Evolutionary conservation across 2,888 invertebrate species (phyloP).

Genomic region (Drosophila aldrichi): DNA sequence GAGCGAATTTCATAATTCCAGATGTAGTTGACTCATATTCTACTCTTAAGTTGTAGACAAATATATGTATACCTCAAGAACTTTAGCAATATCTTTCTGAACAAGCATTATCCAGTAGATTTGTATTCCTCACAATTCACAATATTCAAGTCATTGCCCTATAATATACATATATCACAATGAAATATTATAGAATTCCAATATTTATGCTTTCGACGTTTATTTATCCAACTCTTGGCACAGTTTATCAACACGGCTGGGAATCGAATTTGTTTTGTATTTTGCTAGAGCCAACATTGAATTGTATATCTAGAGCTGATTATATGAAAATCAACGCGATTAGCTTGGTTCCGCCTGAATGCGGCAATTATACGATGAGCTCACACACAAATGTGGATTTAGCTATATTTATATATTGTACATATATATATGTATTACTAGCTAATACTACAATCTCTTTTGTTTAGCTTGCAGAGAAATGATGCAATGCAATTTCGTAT

Average conservation of each 20-base stretch:
- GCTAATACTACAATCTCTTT: constrained; percentile 7
- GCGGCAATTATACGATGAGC: constrained; percentile 48
- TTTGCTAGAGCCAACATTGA: constrained; percentile 15
- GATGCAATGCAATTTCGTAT: constrained; percentile 28
- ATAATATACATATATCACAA: not conserved
- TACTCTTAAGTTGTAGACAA: no score
- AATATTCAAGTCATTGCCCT: not conserved
- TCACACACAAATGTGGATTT: constrained; percentile 26
- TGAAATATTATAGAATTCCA: not conserved
- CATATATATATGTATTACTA: not conserved
- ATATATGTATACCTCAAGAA: no score
- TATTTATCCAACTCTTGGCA: constrained; percentile 5
- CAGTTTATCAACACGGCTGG: not conserved
- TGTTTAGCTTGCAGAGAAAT: constrained; percentile 21
- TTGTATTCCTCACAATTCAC: not conserved
- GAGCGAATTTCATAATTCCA: no score
- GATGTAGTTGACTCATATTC: no score
- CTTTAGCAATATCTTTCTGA: no score
- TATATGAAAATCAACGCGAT: constrained; percentile 10
- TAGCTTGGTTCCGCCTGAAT: constrained; percentile 36
- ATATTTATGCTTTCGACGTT: not conserved
- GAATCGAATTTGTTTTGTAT: not conserved
- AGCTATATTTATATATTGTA: not conserved
- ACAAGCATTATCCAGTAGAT: not conserved
- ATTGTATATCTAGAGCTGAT: constrained; percentile 8